Evolutionary conservation across 2,888 invertebrate genomes (phyloP).

Genomic region (Willowsia nigromaculata): DNA sequence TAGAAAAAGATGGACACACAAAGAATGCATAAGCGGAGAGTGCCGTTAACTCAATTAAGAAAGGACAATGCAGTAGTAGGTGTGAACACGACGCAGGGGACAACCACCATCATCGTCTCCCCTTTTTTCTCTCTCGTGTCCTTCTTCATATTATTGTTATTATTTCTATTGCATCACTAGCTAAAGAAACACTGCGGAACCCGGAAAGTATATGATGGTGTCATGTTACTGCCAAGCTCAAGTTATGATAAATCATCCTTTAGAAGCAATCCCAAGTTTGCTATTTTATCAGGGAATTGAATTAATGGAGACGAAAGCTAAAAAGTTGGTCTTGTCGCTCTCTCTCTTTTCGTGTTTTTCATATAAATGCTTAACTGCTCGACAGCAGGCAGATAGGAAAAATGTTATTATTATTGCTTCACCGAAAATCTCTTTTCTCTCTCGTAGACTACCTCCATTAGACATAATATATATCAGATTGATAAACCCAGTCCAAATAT

Average conservation of each 20-base stretch:
- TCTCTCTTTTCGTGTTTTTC: neutral
- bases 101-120: constrained; percentile 47
- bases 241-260: constrained; percentile 72
- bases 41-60: constrained; percentile 68
- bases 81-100: constrained; percentile 50
- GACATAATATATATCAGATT: constrained; percentile 28
- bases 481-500: constrained; percentile 69
- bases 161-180: constrained; percentile 50
- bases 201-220: constrained; percentile 47
- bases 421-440: neutral
- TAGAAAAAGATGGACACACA: constrained; percentile 42
- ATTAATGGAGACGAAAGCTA: constrained; percentile 68
- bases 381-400: neutral
- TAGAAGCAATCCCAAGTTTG: constrained; percentile 56
- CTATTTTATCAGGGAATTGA: constrained; percentile 72
- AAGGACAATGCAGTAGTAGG: constrained; percentile 61
- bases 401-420: constrained; percentile 45
- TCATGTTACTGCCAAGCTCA: constrained; percentile 73
- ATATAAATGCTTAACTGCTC: constrained; percentile 20
- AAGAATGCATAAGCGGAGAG: constrained; percentile 11
- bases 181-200: constrained; percentile 6
- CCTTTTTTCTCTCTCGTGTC: constrained; percentile 36
- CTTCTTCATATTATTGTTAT: constrained; percentile 9
- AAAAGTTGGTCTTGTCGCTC: constrained; percentile 9
- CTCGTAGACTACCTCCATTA: constrained; percentile 7